phyloP scores from a whole-genome alignment of 2,797 vertebrate genomes.

The Leptoclinus maculatus region DNA sequence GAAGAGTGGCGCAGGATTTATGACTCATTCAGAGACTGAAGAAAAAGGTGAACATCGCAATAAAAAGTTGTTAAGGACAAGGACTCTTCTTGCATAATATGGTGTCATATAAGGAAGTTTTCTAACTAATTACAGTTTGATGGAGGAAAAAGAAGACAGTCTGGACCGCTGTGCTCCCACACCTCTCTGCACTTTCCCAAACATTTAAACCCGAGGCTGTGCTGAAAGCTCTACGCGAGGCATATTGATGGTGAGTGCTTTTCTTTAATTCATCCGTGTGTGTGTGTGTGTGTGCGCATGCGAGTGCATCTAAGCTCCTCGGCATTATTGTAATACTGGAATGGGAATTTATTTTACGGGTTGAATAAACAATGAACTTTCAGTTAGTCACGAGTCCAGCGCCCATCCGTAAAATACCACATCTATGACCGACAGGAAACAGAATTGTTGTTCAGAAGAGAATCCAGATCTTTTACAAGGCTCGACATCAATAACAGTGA shows the following conservation, averaged over 20 bases:
- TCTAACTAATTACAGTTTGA: constrained; percentile 10
- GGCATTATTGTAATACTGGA: background rate
- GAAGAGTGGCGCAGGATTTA: background rate
- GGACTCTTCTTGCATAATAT: background rate
- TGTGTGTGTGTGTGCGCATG: background rate
- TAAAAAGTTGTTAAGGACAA: background rate
- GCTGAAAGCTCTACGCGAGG: constrained; percentile 4
- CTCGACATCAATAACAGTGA: background rate
- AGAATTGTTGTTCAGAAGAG: background rate
- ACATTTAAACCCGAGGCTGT: constrained; percentile 36
- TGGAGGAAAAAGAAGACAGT: constrained; percentile 18
- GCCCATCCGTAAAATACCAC: background rate
- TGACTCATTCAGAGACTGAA: constrained; percentile 36
- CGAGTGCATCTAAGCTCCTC: background rate
- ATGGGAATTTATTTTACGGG: background rate
- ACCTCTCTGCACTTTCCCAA: background rate
- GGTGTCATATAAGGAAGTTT: background rate
- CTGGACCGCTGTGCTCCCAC: background rate
- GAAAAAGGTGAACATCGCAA: constrained; percentile 21
- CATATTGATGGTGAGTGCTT: constrained; percentile 55
- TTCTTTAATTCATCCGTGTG: constrained; percentile 26
- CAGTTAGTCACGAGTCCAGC: constrained; percentile 2
- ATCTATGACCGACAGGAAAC: background rate
- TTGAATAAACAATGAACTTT: constrained; percentile 9
- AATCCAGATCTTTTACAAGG: background rate